These are phyloP conservation scores for Drosophila planitibia DNA, from an alignment of 2,888 invertebrate genomes.

Conservation along the genomic window DNA sequence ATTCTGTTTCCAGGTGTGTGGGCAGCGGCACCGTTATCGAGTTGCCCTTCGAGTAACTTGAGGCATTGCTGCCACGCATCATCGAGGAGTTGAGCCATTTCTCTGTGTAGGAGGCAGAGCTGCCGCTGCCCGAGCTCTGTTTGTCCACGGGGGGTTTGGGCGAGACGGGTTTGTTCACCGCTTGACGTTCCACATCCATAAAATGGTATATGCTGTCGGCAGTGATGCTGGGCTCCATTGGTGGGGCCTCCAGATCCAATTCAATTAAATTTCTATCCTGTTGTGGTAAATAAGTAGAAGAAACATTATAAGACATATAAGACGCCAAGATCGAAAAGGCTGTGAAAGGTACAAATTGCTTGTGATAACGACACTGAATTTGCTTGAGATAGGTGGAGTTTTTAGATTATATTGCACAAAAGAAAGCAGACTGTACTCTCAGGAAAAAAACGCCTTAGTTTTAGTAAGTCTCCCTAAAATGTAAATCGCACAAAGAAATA, in stretches of 20 bases:
- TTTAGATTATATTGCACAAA: background rate
- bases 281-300: background rate
- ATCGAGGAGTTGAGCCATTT: conserved; percentile 78
- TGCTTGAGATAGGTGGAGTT: background rate
- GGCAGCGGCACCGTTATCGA: conserved; percentile 74
- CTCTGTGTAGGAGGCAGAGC: conserved; percentile 68
- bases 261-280: conserved; percentile 70
- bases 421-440: background rate
- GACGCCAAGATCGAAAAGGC: background rate
- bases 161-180: conserved; percentile 42
- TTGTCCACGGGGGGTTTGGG: conserved; percentile 38
- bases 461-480: background rate
- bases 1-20: conserved; percentile 82
- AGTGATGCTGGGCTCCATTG: conserved; percentile 24
- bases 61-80: conserved; percentile 52
- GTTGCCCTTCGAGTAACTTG: conserved; percentile 60
- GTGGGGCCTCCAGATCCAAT: conserved; percentile 37
- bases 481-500: background rate
- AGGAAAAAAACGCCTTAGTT: background rate
- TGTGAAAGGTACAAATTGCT: background rate
- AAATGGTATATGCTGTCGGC: conserved; percentile 67
- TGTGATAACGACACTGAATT: background rate
- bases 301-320: background rate
- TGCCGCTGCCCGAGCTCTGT: conserved; percentile 16
- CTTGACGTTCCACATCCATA: conserved; percentile 56